These are phyloP conservation scores for Syrrhaptes paradoxus DNA, from an alignment of 2,113 vertebrate species.

Conservation along the genomic window DNA sequence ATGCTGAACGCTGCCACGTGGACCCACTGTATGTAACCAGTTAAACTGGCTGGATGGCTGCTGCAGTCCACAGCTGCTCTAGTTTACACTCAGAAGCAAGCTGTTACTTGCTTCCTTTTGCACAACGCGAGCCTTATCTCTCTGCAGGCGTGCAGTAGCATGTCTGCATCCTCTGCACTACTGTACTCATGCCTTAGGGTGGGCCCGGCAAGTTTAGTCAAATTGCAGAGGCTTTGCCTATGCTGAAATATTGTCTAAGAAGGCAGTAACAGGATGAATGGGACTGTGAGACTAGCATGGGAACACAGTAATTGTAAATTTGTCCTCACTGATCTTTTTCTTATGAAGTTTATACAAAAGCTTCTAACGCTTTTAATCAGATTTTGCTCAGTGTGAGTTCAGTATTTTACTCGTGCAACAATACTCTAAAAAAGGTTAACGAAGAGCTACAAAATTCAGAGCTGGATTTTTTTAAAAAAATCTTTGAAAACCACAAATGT, in stretches of 20 bases:
- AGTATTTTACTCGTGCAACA: neutral
- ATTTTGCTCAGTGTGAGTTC: neutral
- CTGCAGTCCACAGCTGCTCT: neutral
- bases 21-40: neutral
- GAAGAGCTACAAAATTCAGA: neutral
- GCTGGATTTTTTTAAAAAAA: neutral
- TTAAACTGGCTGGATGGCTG: constrained; percentile 8
- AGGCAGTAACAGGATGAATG: neutral
- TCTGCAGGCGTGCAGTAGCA: neutral
- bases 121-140: neutral
- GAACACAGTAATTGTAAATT: neutral
- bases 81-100: neutral
- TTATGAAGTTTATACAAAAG: neutral
- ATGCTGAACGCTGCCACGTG: neutral
- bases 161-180: neutral
- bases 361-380: neutral
- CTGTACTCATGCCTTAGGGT: neutral
- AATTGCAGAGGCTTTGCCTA: neutral
- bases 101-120: constrained; percentile 1
- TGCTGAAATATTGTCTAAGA: neutral
- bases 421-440: neutral
- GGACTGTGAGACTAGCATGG: neutral
- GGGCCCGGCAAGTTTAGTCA: neutral
- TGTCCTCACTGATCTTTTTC: neutral
- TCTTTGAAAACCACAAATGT: neutral